Evolutionary conservation across 2,888 invertebrate species (phyloP).

Genomic region (Torymus texanus): DNA sequence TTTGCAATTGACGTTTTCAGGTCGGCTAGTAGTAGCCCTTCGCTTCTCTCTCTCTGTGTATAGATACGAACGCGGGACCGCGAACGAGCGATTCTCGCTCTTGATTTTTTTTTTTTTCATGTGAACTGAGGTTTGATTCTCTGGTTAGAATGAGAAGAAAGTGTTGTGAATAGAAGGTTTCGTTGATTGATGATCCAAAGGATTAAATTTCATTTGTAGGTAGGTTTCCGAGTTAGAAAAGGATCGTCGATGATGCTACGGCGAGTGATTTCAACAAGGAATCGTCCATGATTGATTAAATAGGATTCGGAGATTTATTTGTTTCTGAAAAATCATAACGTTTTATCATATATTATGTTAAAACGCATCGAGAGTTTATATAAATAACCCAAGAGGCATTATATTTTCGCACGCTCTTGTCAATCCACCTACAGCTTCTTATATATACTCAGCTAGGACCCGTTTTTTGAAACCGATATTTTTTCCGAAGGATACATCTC

Average conservation of each 20-base stretch:
- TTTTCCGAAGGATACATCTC: conserved; percentile 29
- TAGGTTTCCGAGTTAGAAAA: not conserved
- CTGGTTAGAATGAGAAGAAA: too few species aligned
- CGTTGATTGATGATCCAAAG: not conserved
- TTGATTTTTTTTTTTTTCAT: too few species aligned
- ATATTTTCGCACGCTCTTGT: not conserved
- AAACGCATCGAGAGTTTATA: too few species aligned
- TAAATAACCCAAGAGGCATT: not conserved
- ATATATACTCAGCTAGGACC: not conserved
- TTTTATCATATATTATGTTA: not conserved
- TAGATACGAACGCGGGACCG: too few species aligned
- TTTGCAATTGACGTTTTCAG: conserved; percentile 64
- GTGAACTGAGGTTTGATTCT: too few species aligned
- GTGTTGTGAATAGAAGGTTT: not conserved
- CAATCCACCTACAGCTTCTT: too few species aligned
- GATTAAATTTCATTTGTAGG: not conserved
- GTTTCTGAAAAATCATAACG: not conserved
- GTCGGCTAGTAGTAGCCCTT: conserved; percentile 60
- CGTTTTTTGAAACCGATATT: conserved; percentile 44
- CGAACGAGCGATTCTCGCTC: too few species aligned
- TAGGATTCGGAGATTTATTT: not conserved
- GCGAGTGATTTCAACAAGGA: too few species aligned
- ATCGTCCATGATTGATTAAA: too few species aligned
- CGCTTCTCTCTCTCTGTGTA: too few species aligned
- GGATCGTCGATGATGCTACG: not conserved